phyloP scores from a whole-genome alignment of 1,140 invertebrate genomes.

The Zeugodacus cucurbitae region DNA sequence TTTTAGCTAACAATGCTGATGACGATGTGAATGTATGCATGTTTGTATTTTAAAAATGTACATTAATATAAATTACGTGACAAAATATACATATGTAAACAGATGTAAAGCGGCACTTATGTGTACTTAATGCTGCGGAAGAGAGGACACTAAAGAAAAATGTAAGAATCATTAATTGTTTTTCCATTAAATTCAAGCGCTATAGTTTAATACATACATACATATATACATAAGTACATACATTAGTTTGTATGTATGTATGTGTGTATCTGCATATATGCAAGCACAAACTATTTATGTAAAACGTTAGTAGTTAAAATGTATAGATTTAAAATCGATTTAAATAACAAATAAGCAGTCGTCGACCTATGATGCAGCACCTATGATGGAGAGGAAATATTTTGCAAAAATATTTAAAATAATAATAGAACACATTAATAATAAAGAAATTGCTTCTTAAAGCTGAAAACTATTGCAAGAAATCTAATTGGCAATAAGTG shows the following conservation, averaged over 20 bases:
- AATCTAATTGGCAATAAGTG: conserved; percentile 36
- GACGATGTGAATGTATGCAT: not conserved
- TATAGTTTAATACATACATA: not conserved
- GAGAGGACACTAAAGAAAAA: not conserved
- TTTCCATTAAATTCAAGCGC: not conserved
- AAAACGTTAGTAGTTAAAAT: not conserved
- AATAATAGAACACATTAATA: not conserved
- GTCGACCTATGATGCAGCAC: not conserved
- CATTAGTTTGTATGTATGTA: not conserved
- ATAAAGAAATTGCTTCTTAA: not conserved
- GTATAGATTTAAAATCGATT: not conserved
- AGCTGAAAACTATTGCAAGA: conserved; percentile 1
- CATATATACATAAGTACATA: not conserved
- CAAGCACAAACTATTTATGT: not conserved
- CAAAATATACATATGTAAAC: not conserved
- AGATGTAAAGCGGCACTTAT: not conserved
- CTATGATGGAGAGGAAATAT: not conserved
- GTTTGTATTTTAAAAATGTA: not conserved
- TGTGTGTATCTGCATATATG: not conserved
- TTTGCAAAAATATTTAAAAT: conserved; percentile 23
- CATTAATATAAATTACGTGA: not conserved
- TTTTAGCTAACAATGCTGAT: not conserved
- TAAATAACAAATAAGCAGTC: not conserved
- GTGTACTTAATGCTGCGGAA: not conserved
- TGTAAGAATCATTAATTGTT: not conserved